These are phyloP conservation scores for Dromococcyx pavoninus DNA, from an alignment of 2,797 vertebrate genomes.

Conservation along the genomic window DNA sequence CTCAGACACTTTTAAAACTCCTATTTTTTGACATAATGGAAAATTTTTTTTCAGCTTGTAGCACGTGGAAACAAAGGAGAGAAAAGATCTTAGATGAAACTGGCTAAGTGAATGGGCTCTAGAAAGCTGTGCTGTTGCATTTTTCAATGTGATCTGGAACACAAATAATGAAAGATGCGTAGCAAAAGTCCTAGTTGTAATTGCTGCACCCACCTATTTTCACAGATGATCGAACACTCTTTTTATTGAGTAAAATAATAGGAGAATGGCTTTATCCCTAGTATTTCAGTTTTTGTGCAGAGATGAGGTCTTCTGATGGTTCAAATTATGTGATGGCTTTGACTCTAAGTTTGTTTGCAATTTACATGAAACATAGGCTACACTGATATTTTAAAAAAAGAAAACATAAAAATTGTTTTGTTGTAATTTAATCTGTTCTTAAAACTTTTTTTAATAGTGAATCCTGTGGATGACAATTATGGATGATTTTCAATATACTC, in stretches of 20 bases:
- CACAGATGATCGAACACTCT: background rate
- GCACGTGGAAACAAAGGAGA: background rate
- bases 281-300: background rate
- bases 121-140: background rate
- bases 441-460: background rate
- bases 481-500: background rate
- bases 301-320: background rate
- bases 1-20: background rate
- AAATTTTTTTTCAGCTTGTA: background rate
- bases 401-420: background rate
- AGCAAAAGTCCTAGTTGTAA: background rate
- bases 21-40: background rate
- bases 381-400: background rate
- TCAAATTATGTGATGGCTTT: background rate
- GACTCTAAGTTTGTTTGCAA: background rate
- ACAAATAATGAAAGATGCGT: background rate
- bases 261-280: background rate
- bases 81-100: background rate
- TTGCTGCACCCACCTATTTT: background rate
- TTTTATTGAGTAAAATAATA: background rate
- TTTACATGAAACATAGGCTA: background rate
- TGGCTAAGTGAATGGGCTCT: background rate
- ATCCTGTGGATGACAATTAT: background rate
- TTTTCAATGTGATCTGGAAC: background rate
- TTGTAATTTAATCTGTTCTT: background rate